These are phyloP conservation scores for Zaprionus gabonicus DNA, from an alignment of 1,140 invertebrate species.

Conservation along the genomic window DNA sequence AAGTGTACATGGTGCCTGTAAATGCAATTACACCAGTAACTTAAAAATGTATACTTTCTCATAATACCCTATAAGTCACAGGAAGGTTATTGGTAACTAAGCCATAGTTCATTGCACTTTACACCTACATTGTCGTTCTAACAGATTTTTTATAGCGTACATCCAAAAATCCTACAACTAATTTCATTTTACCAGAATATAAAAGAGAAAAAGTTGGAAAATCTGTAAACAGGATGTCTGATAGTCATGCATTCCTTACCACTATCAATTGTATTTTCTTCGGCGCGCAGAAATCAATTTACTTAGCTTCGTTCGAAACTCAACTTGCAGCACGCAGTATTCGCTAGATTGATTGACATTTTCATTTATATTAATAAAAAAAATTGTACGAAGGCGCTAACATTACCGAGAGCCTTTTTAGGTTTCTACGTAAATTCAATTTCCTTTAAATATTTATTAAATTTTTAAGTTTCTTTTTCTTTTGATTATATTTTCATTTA, in stretches of 20 bases:
- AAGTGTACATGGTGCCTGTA: neutral
- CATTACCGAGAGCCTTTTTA: neutral
- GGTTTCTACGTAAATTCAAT: neutral
- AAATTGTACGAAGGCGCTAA: neutral
- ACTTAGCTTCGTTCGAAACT: neutral
- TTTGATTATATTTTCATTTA: neutral
- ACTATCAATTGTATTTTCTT: neutral
- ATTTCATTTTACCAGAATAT: too few species aligned
- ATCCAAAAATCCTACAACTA: neutral
- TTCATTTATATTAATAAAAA: conserved; percentile 2
- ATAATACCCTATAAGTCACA: neutral
- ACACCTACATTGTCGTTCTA: too few species aligned
- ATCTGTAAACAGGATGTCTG: neutral
- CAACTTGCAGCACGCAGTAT: neutral
- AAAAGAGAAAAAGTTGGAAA: neutral
- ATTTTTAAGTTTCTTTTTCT: neutral
- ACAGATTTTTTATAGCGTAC: neutral
- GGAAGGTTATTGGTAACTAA: neutral
- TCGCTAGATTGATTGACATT: conserved; percentile 1
- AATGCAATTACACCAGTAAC: neutral
- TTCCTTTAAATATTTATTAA: neutral
- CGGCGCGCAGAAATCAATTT: neutral
- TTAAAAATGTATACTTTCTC: neutral
- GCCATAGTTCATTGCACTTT: too few species aligned
- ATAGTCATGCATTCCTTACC: neutral